Evolutionary conservation across 2,797 vertebrate species (phyloP).

Genomic region (Neoniphon sammara): DNA sequence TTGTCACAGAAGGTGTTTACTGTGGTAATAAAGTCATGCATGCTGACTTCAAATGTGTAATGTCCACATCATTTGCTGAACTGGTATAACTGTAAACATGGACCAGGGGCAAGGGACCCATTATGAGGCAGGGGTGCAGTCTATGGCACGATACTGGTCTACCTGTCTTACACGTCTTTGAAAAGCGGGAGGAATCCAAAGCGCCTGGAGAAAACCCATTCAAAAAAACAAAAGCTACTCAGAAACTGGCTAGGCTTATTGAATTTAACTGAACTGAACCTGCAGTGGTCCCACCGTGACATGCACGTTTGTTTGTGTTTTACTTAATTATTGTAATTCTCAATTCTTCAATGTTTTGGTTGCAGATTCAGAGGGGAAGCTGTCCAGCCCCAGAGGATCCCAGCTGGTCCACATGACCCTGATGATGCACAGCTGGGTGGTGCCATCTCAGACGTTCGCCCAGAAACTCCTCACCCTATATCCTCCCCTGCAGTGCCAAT

Average conservation of each 20-base stretch:
- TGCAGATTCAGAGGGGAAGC: slow-evolving; percentile 86
- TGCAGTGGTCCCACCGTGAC: not conserved
- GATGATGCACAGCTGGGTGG: slow-evolving; percentile 93
- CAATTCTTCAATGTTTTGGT: slow-evolving; percentile 10
- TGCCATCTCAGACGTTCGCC: slow-evolving; percentile 87
- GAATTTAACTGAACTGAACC: not conserved
- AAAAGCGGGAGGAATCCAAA: too few relatives aligned
- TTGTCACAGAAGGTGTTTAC: too few relatives aligned
- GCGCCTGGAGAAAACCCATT: too few relatives aligned
- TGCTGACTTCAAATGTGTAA: too few relatives aligned
- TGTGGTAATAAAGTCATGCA: too few relatives aligned
- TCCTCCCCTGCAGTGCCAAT: slow-evolving; percentile 73
- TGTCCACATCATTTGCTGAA: too few relatives aligned
- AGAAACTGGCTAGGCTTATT: not conserved
- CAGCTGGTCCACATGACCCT: slow-evolving; percentile 90
- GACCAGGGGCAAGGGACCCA: too few relatives aligned
- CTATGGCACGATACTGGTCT: too few relatives aligned
- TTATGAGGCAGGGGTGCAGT: too few relatives aligned
- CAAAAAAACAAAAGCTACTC: too few relatives aligned
- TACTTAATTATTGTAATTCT: not conserved
- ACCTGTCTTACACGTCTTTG: too few relatives aligned
- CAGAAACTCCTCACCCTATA: slow-evolving; percentile 89
- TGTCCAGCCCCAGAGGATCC: slow-evolving; percentile 79
- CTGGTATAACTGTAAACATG: too few relatives aligned
- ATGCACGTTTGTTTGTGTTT: not conserved